Conservation (phyloP, 2,113 vertebrate genomes). For the Eidolon helvum region DNA sequence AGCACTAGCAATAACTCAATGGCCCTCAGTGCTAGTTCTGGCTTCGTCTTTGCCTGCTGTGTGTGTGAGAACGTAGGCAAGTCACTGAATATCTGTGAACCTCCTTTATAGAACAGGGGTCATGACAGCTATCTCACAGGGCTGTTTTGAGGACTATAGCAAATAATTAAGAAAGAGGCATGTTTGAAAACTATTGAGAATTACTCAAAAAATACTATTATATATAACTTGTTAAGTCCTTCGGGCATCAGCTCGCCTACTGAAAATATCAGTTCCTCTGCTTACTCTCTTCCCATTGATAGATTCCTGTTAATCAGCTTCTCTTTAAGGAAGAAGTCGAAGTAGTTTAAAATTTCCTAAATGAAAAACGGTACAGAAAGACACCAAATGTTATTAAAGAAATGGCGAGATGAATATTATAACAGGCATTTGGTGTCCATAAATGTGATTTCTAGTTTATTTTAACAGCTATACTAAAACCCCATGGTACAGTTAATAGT, state of each 20-base stretch:
- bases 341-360: constrained; percentile 57
- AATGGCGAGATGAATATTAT: constrained; percentile 72
- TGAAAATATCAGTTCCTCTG: neutral
- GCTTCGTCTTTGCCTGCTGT: neutral
- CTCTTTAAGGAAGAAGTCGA: constrained; percentile 23
- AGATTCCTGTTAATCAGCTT: neutral
- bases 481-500: constrained; percentile 80
- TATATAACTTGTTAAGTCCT: too few relatives aligned
- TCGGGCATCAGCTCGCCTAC: neutral
- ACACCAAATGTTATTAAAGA: constrained; percentile 59
- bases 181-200: neutral
- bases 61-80: neutral
- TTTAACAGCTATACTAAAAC: constrained; percentile 82
- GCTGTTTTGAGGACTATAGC: neutral
- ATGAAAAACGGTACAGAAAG: constrained; percentile 56
- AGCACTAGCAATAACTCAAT: neutral
- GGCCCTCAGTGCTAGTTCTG: neutral
- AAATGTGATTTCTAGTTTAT: constrained; percentile 82
- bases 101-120: neutral
- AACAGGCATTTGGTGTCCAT: constrained; percentile 78
- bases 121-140: neutral
- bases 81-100: neutral
- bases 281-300: neutral
- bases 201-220: neutral
- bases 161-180: neutral